Evolutionary conservation across 2,113 vertebrate species (phyloP).

Genomic region (Siniperca knerii): DNA sequence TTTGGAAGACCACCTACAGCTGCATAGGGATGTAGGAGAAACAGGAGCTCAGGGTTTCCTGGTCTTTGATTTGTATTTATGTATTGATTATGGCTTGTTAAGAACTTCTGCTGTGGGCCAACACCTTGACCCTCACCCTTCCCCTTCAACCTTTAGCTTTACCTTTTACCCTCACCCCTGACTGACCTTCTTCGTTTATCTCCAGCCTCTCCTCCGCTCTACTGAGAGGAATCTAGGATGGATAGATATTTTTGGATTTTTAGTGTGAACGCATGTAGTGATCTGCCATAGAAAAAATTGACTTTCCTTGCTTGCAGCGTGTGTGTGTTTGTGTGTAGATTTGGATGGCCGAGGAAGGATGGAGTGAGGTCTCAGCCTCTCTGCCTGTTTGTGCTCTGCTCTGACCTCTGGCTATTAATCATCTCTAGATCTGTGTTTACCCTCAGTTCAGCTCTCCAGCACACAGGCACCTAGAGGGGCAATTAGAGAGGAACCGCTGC

Average conservation of each 20-base stretch:
- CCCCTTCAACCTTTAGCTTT: slow-evolving; percentile 74
- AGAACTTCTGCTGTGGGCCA: slow-evolving; percentile 55
- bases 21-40: slow-evolving; percentile 46
- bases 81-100: slow-evolving; percentile 81
- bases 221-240: background rate
- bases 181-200: slow-evolving; percentile 59
- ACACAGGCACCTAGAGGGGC: slow-evolving; percentile 83
- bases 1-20: slow-evolving; percentile 71
- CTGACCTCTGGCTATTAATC: slow-evolving; percentile 83
- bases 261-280: slow-evolving; percentile 19
- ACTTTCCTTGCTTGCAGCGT: slow-evolving; percentile 1
- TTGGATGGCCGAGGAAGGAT: slow-evolving; percentile 46
- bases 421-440: slow-evolving; percentile 84
- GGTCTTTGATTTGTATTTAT: background rate
- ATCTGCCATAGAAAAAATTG: slow-evolving; percentile 22
- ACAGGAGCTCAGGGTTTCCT: slow-evolving; percentile 33
- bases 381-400: slow-evolving; percentile 71
- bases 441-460: slow-evolving; percentile 82
- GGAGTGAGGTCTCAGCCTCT: slow-evolving; percentile 74
- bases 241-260: slow-evolving; percentile 35
- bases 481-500: slow-evolving; percentile 79
- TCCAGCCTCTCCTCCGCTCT: background rate
- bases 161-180: slow-evolving; percentile 66
- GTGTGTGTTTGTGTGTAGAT: slow-evolving; percentile 45
- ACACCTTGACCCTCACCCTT: slow-evolving; percentile 70